phyloP scores from a whole-genome alignment of 2,888 invertebrate genomes.

The Xylota segnis region DNA sequence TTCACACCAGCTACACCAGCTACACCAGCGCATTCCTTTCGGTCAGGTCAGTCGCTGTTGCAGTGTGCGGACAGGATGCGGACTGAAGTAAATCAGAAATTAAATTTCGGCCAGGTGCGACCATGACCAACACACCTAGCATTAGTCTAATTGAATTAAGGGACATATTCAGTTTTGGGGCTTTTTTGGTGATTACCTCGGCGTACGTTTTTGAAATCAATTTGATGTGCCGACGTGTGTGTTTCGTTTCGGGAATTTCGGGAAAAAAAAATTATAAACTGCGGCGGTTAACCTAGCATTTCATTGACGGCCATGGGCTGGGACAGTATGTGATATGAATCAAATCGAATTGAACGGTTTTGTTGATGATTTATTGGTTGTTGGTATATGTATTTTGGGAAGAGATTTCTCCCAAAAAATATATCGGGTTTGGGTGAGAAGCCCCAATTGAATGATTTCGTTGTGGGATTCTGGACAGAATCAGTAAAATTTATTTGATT shows the following conservation, averaged over 20 bases:
- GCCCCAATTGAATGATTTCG: constrained; percentile 20
- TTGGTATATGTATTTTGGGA: constrained; percentile 34
- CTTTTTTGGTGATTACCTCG: constrained; percentile 1
- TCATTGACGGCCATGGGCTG: constrained; percentile 37
- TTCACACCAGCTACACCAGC: constrained; percentile 52
- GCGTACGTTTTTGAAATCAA: constrained; percentile 46
- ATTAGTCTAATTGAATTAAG: constrained; percentile 61
- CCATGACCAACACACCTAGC: constrained; percentile 10
- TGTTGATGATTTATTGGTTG: constrained; percentile 65
- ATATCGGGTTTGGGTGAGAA: not conserved
- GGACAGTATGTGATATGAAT: constrained; percentile 44
- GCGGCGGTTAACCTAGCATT: constrained; percentile 60
- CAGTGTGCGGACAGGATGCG: not conserved
- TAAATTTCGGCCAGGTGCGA: constrained; percentile 50
- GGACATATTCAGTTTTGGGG: constrained; percentile 24
- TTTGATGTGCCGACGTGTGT: constrained; percentile 34
- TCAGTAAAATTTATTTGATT: constrained; percentile 54
- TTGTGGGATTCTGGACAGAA: constrained; percentile 39
- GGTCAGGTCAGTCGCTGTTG: not conserved
- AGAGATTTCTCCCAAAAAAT: constrained; percentile 30
- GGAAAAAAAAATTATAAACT: constrained; percentile 37
- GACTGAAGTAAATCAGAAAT: constrained; percentile 29
- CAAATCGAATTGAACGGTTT: constrained; percentile 49
- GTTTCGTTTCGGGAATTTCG: not conserved
- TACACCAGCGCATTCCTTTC: not conserved